Base-by-base conservation (phyloP, 2,888 invertebrate species). In the Sepiola atlantica region DNA sequence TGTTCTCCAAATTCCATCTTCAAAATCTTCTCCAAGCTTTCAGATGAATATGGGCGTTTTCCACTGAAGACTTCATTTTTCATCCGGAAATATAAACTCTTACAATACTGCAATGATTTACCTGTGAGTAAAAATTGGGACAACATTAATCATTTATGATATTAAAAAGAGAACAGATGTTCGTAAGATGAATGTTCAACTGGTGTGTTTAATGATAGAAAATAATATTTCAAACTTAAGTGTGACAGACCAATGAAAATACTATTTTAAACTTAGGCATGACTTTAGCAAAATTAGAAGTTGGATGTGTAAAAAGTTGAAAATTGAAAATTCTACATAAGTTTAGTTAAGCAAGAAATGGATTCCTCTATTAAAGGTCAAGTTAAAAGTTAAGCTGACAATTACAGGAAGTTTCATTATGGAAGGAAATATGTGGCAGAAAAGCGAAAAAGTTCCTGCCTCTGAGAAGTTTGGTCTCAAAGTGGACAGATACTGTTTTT, bases 11-110 rank as follows among this genome's bases (percentile, higher is more conserved):
- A 98, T 96, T 98, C 98, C 94, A 98, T 98, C 97, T 99, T 98
- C 93, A 99, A 97, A 95, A 99, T 98, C 55, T 98, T 98, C 97
- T 99, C 99, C 96, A 99, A 98, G 0, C 98, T 98, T 94, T 98
- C 98, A 57, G 99, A 98, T 24, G 98, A 98, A 97, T 99, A 99
- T 0, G 99, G 99, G 95, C 99, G 98, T 95, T 98, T 97, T 35
- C 97, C 97, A n/a, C 98, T 98, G 97, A 99, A 99, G 0, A 99
- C 99, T 94, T 98, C 98, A 96, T 99, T 99, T 97, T 99, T 99
- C 98, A 99, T 98, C 93, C 98, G 98, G 96, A 99, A 98, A 97
- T 99, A 99, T 35, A 99, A 97, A 94, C 98, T 98, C 97, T 99
- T 98, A 96, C 99, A 98, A 96, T 99, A 99, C 20, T 98, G 98